These are phyloP conservation scores for Xestobium rufovillosum DNA, from an alignment of 2,888 invertebrate species.

Conservation along the genomic window DNA sequence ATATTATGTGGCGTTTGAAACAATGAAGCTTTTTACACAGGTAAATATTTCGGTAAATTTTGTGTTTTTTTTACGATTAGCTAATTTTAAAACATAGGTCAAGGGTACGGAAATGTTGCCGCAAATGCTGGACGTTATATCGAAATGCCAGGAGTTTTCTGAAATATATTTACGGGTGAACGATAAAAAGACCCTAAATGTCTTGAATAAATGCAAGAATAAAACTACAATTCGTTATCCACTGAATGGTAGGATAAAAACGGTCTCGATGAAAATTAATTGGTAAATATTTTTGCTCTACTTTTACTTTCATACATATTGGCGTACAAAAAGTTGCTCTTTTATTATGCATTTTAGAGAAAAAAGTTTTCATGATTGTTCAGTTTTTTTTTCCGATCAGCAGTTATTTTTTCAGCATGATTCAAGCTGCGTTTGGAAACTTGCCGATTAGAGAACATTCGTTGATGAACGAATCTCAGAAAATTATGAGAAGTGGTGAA, in stretches of 20 bases:
- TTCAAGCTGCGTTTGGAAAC: constrained; percentile 68
- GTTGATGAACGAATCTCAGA: constrained; percentile 60
- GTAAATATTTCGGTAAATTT: constrained; percentile 36
- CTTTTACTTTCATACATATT: constrained; percentile 8
- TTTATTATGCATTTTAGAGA: too few species aligned
- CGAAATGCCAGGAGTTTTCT: constrained; percentile 58
- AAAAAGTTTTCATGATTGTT: constrained; percentile 7
- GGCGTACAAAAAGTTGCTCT: too few species aligned
- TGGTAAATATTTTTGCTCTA: constrained; percentile 46
- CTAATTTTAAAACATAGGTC: constrained; percentile 41
- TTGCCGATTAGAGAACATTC: constrained; percentile 60
- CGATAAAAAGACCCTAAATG: constrained; percentile 63
- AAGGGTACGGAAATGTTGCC: constrained; percentile 52
- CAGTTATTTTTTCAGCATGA: constrained; percentile 47
- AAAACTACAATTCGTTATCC: constrained; percentile 58
- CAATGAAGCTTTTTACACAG: constrained; percentile 64
- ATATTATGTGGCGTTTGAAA: constrained; percentile 61
- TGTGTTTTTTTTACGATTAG: not conserved
- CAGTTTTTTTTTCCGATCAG: constrained; percentile 8
- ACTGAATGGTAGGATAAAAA: constrained; percentile 62
- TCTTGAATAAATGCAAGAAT: constrained; percentile 56
- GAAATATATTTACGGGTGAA: constrained; percentile 60
- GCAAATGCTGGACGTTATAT: constrained; percentile 49
- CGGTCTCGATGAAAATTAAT: constrained; percentile 67
- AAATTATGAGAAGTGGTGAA: constrained; percentile 60